phyloP scores from a whole-genome alignment of 1,140 invertebrate species.

The Sycobia sp. region DNA sequence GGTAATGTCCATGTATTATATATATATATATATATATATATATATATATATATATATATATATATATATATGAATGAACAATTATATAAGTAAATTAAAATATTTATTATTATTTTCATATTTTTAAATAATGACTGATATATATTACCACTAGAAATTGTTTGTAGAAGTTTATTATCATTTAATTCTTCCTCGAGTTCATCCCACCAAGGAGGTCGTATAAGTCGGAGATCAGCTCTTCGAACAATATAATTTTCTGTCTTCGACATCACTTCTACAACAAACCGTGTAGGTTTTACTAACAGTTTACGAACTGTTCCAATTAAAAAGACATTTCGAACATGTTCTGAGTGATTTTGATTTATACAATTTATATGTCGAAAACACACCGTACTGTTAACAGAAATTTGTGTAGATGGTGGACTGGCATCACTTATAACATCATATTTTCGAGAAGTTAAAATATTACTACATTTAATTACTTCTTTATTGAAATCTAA shows the following conservation, averaged over 20 bases:
- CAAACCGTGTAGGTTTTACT: constrained; percentile 76
- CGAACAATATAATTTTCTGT: constrained; percentile 69
- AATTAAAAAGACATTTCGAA: constrained; percentile 77
- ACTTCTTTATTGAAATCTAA: constrained; percentile 66
- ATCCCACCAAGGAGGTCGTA: constrained; percentile 93
- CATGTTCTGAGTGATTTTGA: constrained; percentile 48
- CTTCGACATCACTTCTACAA: constrained; percentile 71
- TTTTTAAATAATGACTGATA: no score
- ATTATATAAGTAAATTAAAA: no score
- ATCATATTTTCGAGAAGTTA: constrained; percentile 80
- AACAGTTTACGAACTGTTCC: constrained; percentile 78
- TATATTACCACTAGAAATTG: neutral
- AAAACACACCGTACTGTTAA: constrained; percentile 72
- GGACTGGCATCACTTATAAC: constrained; percentile 94
- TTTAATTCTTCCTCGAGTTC: constrained; percentile 77
- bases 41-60: no score
- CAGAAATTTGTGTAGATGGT: constrained; percentile 74
- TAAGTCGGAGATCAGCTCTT: constrained; percentile 84
- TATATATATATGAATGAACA: no score
- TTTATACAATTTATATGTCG: constrained; percentile 61
- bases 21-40: no score
- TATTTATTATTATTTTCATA: no score
- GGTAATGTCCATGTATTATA: no score
- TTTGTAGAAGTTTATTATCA: constrained; percentile 31
- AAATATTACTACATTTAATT: constrained; percentile 72